Percentiles rank a stretch among this genome's conserved stretches.
Conservation (phyloP, 2,113 vertebrate species). For the Corythaeola cristata region DNA sequence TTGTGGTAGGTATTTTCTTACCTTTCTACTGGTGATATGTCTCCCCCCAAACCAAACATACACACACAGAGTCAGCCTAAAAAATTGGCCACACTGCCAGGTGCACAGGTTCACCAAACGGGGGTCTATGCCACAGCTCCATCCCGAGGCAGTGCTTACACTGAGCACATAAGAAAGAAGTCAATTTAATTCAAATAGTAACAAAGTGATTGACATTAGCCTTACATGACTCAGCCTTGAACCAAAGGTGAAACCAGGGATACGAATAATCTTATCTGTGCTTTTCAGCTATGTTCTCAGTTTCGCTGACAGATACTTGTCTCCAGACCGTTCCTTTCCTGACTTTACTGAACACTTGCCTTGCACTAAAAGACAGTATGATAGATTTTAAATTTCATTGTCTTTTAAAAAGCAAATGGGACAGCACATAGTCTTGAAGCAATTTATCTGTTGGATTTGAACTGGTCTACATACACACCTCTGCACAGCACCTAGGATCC, state of each 20-base stretch:
- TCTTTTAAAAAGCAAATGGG: neutral
- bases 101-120: constrained; percentile 1
- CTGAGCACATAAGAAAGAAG: neutral
- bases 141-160: neutral
- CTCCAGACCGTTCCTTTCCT: neutral
- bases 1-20: neutral
- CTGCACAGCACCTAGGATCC: neutral
- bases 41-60: neutral
- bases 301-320: neutral
- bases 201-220: neutral
- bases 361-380: neutral
- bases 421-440: neutral
- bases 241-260: neutral
- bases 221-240: neutral
- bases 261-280: neutral
- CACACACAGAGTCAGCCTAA: neutral
- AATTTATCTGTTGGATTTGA: neutral
- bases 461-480: neutral
- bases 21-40: constrained; percentile 25
- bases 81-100: neutral
- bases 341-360: neutral
- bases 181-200: neutral
- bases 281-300: neutral
- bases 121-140: neutral
- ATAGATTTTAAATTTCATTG: neutral